A percentile compares a stretch with the other conserved stretches of the same genome.
Conservation (phyloP, 2,113 vertebrate species). For the Elaphurus davidianus region DNA sequence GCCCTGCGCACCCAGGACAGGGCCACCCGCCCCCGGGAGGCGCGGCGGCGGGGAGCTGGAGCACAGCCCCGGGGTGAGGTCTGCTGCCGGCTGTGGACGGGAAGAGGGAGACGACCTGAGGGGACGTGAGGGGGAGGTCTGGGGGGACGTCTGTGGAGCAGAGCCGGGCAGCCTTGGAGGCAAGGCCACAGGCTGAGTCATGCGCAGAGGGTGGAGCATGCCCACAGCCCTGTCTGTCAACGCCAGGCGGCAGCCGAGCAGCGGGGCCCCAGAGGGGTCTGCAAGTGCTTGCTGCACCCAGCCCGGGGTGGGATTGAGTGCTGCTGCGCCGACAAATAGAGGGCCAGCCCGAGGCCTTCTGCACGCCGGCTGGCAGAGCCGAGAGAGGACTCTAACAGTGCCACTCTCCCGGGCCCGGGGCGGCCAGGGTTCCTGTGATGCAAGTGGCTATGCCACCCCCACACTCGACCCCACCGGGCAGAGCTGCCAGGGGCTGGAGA, state of each 20-base stretch:
- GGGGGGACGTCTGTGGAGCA: not conserved
- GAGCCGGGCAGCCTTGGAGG: not conserved
- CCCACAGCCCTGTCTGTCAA: not conserved
- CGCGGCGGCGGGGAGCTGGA: fast-evolving
- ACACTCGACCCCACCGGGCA: fast-evolving
- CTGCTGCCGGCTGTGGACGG: not conserved
- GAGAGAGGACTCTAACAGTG: not conserved
- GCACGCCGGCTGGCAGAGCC: not conserved
- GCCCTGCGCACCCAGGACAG: not conserved
- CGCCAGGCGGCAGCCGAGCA: fast-evolving
- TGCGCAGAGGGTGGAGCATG: fast-evolving
- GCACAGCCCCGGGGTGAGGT: fast-evolving
- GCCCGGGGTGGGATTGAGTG: fast-evolving
- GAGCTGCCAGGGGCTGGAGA: not conserved
- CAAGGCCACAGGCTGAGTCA: not conserved
- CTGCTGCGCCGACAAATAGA: not conserved
- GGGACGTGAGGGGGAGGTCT: not conserved
- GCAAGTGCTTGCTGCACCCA: not conserved
- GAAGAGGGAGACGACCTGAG: not conserved
- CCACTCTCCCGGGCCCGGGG: fast-evolving
- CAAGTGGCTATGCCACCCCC: fast-evolving
- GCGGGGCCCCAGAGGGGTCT: not conserved
- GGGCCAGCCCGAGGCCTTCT: not conserved
- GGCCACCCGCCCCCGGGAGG: not conserved
- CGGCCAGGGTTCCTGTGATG: not conserved